These are phyloP conservation scores for Bursaphelenchus okinawaensis DNA, from an alignment of 2,888 invertebrate genomes.

Conservation along the genomic window DNA sequence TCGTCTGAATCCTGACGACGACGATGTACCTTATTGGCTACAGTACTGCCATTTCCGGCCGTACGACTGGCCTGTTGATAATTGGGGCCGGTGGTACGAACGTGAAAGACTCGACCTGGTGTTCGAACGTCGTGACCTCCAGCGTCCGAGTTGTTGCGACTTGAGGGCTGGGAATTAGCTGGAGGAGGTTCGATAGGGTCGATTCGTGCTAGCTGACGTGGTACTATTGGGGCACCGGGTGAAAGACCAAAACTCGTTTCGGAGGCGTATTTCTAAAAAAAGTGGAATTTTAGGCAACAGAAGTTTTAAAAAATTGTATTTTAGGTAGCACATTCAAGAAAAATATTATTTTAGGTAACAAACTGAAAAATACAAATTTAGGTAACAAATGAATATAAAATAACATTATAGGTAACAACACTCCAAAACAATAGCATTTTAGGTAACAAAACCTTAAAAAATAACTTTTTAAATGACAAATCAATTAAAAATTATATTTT, in stretches of 20 bases:
- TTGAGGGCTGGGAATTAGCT: background rate
- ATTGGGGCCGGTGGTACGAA: constrained; percentile 11
- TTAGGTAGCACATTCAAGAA: too few species aligned
- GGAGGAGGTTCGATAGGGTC: background rate
- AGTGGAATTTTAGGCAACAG: too few species aligned
- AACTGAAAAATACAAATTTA: too few species aligned
- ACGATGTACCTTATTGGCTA: constrained; percentile 21
- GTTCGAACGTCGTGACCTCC: constrained; percentile 7
- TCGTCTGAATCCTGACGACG: constrained; percentile 52
- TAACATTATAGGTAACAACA: too few species aligned
- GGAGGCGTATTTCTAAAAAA: constrained; percentile 43
- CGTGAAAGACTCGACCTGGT: constrained; percentile 13
- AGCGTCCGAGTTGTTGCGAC: constrained; percentile 10
- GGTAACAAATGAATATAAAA: too few species aligned
- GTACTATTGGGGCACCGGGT: constrained; percentile 32
- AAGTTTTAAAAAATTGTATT: too few species aligned
- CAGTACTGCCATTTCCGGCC: constrained; percentile 17
- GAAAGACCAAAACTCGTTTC: constrained; percentile 49
- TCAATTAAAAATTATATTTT: too few species aligned
- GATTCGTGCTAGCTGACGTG: background rate
- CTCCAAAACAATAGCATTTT: too few species aligned
- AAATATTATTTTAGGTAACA: too few species aligned
- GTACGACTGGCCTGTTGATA: constrained; percentile 2
- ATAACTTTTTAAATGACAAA: too few species aligned
- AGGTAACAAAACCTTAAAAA: too few species aligned